These are phyloP conservation scores for Zoanthus solanderi DNA, from an alignment of 92 coral and sea anemone species.

Conservation along the genomic window DNA sequence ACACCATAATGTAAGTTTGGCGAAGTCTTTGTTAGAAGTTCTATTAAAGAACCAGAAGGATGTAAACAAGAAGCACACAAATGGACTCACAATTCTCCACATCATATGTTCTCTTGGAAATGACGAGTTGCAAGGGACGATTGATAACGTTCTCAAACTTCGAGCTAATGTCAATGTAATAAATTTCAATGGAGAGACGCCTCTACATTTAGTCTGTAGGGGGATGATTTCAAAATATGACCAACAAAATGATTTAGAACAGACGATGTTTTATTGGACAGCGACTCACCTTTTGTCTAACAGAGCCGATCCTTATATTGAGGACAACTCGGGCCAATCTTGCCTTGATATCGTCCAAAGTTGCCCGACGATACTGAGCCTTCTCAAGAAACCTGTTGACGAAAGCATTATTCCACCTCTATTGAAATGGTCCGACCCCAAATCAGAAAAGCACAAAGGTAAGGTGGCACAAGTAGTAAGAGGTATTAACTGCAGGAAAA, in stretches of 20 bases:
- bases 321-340: slow-evolving; percentile 7
- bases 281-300: slow-evolving; percentile 30
- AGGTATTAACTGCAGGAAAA: slow-evolving; percentile 29
- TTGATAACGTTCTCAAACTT: slow-evolving; percentile 30
- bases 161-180: slow-evolving; percentile 26
- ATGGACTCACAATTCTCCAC: slow-evolving; percentile 45
- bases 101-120: slow-evolving; percentile 24
- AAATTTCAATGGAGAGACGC: neutral
- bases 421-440: slow-evolving; percentile 41
- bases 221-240: neutral
- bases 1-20: neutral
- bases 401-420: neutral
- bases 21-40: neutral
- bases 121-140: slow-evolving; percentile 35
- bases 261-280: slow-evolving; percentile 38
- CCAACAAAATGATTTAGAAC: neutral
- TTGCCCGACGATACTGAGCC: neutral
- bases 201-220: slow-evolving; percentile 40
- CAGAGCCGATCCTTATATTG: slow-evolving; percentile 18
- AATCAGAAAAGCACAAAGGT: slow-evolving; percentile 29
- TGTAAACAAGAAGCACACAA: slow-evolving; percentile 42
- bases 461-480: slow-evolving; percentile 39
- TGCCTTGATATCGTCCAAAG: slow-evolving; percentile 17
- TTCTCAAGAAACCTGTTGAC: slow-evolving; percentile 28
- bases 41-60: neutral